These are phyloP conservation scores for Podocnemis expansa DNA, from an alignment of 2,113 vertebrate species.

Conservation along the genomic window DNA sequence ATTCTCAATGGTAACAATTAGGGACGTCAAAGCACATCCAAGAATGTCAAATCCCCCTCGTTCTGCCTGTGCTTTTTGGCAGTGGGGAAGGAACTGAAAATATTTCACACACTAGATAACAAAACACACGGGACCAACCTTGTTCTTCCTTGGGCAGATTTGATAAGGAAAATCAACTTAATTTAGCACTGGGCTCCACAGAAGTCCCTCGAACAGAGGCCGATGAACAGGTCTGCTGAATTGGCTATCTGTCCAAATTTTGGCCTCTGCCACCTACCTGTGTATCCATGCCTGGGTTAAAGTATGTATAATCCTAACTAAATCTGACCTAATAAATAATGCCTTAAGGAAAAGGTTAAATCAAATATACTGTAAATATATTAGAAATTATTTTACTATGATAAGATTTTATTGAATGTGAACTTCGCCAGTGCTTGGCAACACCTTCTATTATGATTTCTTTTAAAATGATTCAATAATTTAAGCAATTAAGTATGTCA, in stretches of 20 bases:
- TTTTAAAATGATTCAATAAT: conserved; percentile 54
- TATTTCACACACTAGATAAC: not conserved
- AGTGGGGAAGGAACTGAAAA: not conserved
- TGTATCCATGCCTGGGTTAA: accelerated
- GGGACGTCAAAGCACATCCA: not conserved
- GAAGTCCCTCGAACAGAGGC: not conserved
- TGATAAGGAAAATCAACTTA: not conserved
- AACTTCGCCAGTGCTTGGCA: conserved; percentile 6
- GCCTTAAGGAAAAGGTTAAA: not conserved
- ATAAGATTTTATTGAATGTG: conserved; percentile 11
- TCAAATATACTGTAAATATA: not conserved
- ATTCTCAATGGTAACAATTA: not conserved
- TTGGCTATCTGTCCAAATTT: accelerated
- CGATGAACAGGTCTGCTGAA: accelerated
- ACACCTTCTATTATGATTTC: conserved; percentile 18
- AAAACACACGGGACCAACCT: not conserved
- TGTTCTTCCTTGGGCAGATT: not conserved
- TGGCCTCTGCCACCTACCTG: accelerated
- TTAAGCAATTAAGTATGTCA: conserved; percentile 45
- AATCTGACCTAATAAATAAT: accelerated
- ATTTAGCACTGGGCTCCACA: accelerated
- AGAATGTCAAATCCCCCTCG: not conserved
- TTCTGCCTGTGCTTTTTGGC: not conserved
- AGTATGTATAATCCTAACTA: accelerated
- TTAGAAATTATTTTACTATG: not conserved